These are phyloP conservation scores for Baryphthengus martii DNA, from an alignment of 2,113 vertebrate genomes.

Conservation along the genomic window DNA sequence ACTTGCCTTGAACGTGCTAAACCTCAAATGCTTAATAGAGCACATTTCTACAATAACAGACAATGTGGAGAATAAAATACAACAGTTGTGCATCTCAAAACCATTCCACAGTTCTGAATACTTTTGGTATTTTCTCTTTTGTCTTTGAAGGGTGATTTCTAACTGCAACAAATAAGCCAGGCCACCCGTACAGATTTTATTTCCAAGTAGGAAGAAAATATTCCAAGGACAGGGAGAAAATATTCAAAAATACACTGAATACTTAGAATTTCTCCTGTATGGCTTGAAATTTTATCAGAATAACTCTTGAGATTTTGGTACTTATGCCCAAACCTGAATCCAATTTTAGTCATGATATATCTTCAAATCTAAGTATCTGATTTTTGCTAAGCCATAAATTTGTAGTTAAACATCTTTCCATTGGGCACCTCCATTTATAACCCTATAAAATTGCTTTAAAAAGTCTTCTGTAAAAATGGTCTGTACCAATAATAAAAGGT, in stretches of 20 bases:
- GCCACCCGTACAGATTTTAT: accelerated
- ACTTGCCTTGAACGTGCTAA: not conserved
- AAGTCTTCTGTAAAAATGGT: not conserved
- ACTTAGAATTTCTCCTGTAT: not conserved
- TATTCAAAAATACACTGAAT: accelerated
- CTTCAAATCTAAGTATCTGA: not conserved
- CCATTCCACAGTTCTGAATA: not conserved
- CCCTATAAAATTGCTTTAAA: not conserved
- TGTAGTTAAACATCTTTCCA: not conserved
- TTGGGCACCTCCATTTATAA: not conserved
- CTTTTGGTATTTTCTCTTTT: not conserved
- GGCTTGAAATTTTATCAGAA: not conserved
- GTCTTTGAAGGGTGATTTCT: not conserved
- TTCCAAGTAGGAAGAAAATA: not conserved
- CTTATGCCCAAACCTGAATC: not conserved
- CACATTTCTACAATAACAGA: not conserved
- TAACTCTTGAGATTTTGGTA: not conserved
- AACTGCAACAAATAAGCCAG: not conserved
- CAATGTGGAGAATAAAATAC: not conserved
- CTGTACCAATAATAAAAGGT: not conserved
- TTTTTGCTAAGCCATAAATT: not conserved
- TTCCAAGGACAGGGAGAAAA: not conserved
- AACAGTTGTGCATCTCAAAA: not conserved
- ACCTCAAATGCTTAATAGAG: not conserved
- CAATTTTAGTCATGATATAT: not conserved